Evolutionary conservation across 2,113 vertebrate species (phyloP).

Genomic region (Eulemur macaco): DNA sequence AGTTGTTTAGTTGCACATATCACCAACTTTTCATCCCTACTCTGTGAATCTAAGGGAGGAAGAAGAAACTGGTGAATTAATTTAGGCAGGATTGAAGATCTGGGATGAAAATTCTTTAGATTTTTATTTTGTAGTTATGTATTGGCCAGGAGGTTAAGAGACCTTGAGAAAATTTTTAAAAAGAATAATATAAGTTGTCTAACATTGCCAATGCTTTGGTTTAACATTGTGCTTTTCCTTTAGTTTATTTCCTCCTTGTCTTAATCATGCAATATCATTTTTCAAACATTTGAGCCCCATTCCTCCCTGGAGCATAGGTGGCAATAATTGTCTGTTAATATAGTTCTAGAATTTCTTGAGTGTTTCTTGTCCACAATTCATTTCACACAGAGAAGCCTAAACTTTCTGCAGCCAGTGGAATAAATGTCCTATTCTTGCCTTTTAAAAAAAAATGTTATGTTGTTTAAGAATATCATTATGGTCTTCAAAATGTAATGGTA

Average conservation of each 20-base stretch:
- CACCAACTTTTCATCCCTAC: not conserved
- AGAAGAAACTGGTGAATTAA: not conserved
- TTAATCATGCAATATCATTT: not conserved
- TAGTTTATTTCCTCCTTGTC: not conserved
- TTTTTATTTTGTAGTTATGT: not conserved
- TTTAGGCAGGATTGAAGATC: not conserved
- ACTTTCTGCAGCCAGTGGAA: not conserved
- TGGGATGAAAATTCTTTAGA: not conserved
- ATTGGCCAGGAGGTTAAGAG: not conserved
- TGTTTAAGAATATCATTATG: not conserved
- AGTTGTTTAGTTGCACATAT: not conserved
- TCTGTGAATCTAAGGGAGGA: not conserved
- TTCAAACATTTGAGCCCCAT: not conserved
- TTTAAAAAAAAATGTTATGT: not conserved
- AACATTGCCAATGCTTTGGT: not conserved
- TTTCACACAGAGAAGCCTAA: not conserved
- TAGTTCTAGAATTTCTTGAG: conserved; percentile 19
- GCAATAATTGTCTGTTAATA: not conserved
- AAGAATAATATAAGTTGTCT: not conserved
- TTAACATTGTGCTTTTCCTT: not conserved
- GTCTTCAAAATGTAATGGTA: not conserved
- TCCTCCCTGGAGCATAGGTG: not conserved
- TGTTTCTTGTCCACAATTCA: not conserved
- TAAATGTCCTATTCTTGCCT: not conserved
- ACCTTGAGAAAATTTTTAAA: not conserved